phyloP scores from a whole-genome alignment of 2,113 vertebrate genomes.

The Rhinogobius similis region DNA sequence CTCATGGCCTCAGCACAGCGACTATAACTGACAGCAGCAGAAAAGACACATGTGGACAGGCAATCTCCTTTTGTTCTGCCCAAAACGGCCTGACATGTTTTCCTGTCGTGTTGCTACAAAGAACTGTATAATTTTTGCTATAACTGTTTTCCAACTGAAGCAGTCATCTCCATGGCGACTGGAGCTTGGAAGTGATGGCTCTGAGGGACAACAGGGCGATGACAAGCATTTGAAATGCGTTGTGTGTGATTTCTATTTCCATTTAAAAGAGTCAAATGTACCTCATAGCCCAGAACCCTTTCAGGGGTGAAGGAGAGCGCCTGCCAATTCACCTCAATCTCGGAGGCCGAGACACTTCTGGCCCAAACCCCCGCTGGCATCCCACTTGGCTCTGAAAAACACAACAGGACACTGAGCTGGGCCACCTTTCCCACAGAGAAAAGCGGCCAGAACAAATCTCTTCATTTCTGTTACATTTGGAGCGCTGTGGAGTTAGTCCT shows the following conservation, averaged over 20 bases:
- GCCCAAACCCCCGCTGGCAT: constrained; percentile 84
- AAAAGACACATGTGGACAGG: constrained; percentile 30
- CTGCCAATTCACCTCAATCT: constrained; percentile 90
- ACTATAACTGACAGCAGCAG: constrained; percentile 38
- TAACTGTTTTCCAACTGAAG: constrained; percentile 41
- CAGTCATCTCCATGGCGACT: constrained; percentile 61
- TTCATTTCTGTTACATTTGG: constrained; percentile 41
- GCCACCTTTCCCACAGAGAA: constrained; percentile 23
- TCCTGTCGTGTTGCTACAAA: constrained; percentile 45
- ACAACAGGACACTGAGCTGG: constrained; percentile 56
- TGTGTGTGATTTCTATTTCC: constrained; percentile 63
- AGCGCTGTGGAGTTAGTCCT: constrained; percentile 32
- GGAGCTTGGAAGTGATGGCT: constrained; percentile 51
- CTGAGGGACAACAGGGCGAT: constrained; percentile 57
- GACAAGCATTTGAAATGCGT: constrained; percentile 59
- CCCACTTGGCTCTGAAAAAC: constrained; percentile 85
- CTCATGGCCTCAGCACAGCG: constrained; percentile 19
- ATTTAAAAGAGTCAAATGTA: constrained; percentile 74
- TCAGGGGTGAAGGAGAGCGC: constrained; percentile 86
- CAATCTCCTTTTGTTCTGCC: constrained; percentile 59
- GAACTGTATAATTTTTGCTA: constrained; percentile 57
- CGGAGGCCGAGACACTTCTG: constrained; percentile 86
- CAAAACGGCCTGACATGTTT: constrained; percentile 50
- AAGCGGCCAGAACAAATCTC: constrained; percentile 52
- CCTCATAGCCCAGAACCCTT: constrained; percentile 93